These are phyloP conservation scores for Ostrea denselamellosa DNA, from an alignment of 1,140 invertebrate species.

Conservation along the genomic window DNA sequence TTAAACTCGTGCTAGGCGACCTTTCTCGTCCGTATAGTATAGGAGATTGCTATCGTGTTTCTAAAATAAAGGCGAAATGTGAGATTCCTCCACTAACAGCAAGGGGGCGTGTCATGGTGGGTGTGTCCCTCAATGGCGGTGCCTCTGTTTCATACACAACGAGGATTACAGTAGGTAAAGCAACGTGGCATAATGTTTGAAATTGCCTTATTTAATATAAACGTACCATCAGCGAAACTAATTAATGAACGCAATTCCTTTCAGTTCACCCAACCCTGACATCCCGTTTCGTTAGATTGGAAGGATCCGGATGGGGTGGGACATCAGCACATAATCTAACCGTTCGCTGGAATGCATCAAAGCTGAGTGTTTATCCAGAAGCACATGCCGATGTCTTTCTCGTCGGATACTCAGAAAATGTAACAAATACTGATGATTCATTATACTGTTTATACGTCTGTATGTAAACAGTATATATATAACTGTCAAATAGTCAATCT, in stretches of 20 bases:
- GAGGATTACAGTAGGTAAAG: conserved; percentile 38
- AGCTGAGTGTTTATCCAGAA: neutral
- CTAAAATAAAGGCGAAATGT: conserved; percentile 50
- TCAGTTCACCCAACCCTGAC: conserved; percentile 41
- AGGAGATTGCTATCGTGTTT: neutral
- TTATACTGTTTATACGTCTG: neutral
- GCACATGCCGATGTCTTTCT: conserved; percentile 27
- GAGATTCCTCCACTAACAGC: conserved; percentile 22
- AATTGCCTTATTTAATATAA: neutral
- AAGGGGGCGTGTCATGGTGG: conserved; percentile 38
- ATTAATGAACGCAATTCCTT: neutral
- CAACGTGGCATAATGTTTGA: neutral
- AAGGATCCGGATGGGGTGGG: conserved; percentile 43
- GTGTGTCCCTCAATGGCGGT: conserved; percentile 31
- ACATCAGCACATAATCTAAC: conserved; percentile 27
- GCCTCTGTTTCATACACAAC: neutral
- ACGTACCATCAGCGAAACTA: neutral
- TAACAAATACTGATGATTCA: neutral
- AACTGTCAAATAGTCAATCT: neutral
- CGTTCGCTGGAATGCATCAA: conserved; percentile 15
- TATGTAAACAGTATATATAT: too few relatives aligned
- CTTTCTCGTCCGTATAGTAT: neutral
- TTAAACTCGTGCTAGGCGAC: neutral
- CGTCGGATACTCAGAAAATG: conserved; percentile 46
- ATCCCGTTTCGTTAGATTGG: neutral